Evolutionary conservation across 2,113 vertebrate genomes (phyloP), one percentile per base, ranked within the genome.

Genomic region (Sorex araneus): DNA sequence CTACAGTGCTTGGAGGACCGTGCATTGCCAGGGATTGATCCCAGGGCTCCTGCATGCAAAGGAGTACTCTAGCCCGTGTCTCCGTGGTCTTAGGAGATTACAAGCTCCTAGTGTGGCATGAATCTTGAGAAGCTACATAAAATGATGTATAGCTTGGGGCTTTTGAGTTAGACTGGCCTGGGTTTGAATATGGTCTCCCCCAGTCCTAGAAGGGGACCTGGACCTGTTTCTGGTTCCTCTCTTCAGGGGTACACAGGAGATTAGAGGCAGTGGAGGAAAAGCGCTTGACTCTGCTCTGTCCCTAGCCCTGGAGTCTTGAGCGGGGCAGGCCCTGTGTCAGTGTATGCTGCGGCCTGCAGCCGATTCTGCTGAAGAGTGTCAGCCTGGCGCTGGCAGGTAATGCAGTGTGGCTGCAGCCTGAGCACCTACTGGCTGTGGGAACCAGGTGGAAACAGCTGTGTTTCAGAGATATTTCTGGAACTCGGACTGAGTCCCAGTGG

Each of bases 401-500:
- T 66, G 63, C 69, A 43, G 0, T 23, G n/a, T 27, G 69, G 67
- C 78, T 40, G 16, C 40, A 3, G 36, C 21, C 5, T 43, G 73
- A 79, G 50, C 3, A 40, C 15, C 77, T 87, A 11, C 66, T 57
- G 25, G 34, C 11, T 28, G 21, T 2, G 28, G 27, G 71, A 13
- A 23, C 8, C 21, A n/a, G 2, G 45, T 57, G 30, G 54, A 71
- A 70, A 73, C 2, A 45, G 40, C 54, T 81, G 0, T 19, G 54
- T 84, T 70, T 84, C 79, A 81, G 16, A 90, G 78, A 32, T 43
- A n/a, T 36, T 67, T 77, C 60, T 30, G n/a, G 50, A 34, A 23
- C 67, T 69, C 19, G 2, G 63, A 32, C 43, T 75, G 50, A 28
- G 9, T 67, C 71, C 34, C 36, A 28, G 0, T n/a, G 67, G 6